phyloP scores from a whole-genome alignment of 2,888 invertebrate species.

The Gnatocerus cornutus region DNA sequence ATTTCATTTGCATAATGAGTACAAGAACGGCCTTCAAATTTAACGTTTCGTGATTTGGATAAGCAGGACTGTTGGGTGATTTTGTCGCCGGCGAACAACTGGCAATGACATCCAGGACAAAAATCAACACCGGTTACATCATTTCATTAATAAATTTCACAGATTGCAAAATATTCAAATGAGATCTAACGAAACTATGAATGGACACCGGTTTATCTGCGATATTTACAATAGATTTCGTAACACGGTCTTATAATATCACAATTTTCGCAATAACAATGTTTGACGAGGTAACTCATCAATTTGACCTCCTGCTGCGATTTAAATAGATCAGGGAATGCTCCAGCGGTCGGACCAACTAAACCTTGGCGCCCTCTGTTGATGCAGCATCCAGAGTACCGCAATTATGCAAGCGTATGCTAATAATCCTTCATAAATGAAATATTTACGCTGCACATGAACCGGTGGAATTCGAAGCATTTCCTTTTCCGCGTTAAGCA shows the following conservation, averaged over 20 bases:
- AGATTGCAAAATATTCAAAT: constrained; percentile 35
- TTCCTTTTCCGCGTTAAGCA: constrained; percentile 36
- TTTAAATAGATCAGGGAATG: not conserved
- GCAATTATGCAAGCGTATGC: constrained; percentile 24
- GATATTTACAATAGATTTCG: constrained; percentile 30
- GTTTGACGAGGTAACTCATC: not conserved
- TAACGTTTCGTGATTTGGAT: constrained; percentile 14
- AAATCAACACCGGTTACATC: constrained; percentile 24
- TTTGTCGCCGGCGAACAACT: constrained; percentile 1
- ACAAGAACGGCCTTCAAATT: constrained; percentile 25
- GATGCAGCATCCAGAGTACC: not conserved
- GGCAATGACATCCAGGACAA: constrained; percentile 7
- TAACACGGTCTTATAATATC: constrained; percentile 8
- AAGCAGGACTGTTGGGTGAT: not conserved
- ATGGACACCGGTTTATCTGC: constrained; percentile 16
- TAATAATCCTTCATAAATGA: constrained; percentile 25
- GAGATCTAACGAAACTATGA: constrained; percentile 30
- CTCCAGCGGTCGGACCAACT: not conserved
- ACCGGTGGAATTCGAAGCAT: constrained; percentile 32
- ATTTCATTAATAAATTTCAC: constrained; percentile 31
- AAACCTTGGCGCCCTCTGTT: constrained; percentile 5
- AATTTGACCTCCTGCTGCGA: not conserved
- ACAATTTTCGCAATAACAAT: not conserved
- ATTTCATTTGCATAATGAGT: constrained; percentile 24
- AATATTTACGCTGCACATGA: constrained; percentile 26